phyloP scores from a whole-genome alignment of 2,888 invertebrate species.

The Brachylomia viminalis region DNA sequence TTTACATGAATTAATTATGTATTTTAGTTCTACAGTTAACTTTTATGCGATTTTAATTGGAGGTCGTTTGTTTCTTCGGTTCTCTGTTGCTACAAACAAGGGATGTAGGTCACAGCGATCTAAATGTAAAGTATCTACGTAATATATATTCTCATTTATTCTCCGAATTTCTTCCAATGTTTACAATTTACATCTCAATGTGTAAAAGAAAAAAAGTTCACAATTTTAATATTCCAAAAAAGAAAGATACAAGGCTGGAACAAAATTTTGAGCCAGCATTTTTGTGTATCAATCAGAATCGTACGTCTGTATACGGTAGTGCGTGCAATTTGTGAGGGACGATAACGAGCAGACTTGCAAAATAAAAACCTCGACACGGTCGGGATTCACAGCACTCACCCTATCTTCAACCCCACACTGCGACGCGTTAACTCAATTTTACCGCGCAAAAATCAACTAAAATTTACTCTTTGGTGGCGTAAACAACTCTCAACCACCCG shows the following conservation, averaged over 20 bases:
- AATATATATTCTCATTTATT: constrained; percentile 23
- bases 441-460: constrained; percentile 69
- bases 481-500: constrained; percentile 70
- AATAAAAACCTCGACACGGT: constrained; percentile 51
- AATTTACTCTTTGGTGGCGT: constrained; percentile 62
- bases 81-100: constrained; percentile 35
- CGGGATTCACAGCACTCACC: constrained; percentile 40
- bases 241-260: background rate
- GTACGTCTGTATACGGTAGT: constrained; percentile 26
- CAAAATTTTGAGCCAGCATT: constrained; percentile 17
- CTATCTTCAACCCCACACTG: constrained; percentile 44
- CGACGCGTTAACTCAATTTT: constrained; percentile 60
- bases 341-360: constrained; percentile 59
- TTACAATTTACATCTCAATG: constrained; percentile 18
- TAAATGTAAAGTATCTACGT: constrained; percentile 14
- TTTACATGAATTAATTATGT: constrained; percentile 62
- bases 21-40: constrained; percentile 52
- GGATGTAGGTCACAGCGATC: constrained; percentile 38
- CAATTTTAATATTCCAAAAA: constrained; percentile 14
- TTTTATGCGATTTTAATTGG: constrained; percentile 51
- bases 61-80: constrained; percentile 38
- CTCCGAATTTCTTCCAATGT: constrained; percentile 1
- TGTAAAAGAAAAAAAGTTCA: constrained; percentile 9
- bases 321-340: constrained; percentile 51
- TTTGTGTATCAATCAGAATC: constrained; percentile 29